Conservation (phyloP, 2,888 invertebrate genomes). For the Hirtodrosophila cameraria region DNA sequence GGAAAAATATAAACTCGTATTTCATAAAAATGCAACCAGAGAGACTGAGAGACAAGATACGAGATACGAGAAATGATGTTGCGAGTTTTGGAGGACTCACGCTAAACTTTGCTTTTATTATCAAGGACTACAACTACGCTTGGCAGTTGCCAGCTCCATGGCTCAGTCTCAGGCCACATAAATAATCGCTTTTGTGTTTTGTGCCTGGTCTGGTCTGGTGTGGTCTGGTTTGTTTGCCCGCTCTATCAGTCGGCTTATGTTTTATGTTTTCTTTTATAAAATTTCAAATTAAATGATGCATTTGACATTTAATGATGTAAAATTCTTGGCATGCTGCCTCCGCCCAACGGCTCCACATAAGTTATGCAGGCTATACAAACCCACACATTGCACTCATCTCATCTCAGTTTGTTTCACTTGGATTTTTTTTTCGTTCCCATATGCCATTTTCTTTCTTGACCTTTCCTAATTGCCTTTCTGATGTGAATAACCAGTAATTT, state of each 20-base stretch:
- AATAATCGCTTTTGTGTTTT: conserved; percentile 71
- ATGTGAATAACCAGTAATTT: conserved; percentile 37
- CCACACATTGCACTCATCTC: neutral
- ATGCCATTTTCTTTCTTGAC: conserved; percentile 44
- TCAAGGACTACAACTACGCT: conserved; percentile 57
- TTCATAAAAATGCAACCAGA: conserved; percentile 57
- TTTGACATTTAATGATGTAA: conserved; percentile 75
- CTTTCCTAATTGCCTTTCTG: conserved; percentile 58
- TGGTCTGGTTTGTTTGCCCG: neutral
- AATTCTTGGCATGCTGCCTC: conserved; percentile 46
- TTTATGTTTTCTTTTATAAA: conserved; percentile 62
- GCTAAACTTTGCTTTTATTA: conserved; percentile 69
- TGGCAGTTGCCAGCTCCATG: conserved; percentile 33
- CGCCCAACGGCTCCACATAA: conserved; percentile 30
- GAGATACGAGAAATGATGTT: conserved; percentile 29
- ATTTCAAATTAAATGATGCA: conserved; percentile 78
- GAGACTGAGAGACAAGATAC: conserved; percentile 23
- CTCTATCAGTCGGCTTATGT: conserved; percentile 28
- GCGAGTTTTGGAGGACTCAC: conserved; percentile 24
- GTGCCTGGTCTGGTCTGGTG: conserved; percentile 17
- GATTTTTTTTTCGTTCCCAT: conserved; percentile 19
- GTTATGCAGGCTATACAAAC: conserved; percentile 49
- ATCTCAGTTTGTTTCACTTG: neutral
- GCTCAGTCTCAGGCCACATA: conserved; percentile 39
- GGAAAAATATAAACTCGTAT: conserved; percentile 44